phyloP scores from a whole-genome alignment of 2,888 invertebrate genomes.

The Pachliopta kotzebuea region DNA sequence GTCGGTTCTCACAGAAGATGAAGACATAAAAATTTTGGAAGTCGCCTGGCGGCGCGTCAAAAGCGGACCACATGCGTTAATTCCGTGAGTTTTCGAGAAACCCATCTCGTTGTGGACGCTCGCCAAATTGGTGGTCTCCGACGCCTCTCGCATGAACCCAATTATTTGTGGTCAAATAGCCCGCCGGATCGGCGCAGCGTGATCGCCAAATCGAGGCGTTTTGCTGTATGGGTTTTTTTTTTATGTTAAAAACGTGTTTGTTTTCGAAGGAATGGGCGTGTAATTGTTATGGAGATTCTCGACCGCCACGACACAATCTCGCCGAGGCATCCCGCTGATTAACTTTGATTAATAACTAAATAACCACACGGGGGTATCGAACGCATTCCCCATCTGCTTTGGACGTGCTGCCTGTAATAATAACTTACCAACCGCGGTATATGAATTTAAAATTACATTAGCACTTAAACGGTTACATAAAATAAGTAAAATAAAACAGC shows the following conservation, averaged over 20 bases:
- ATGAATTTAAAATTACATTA: background rate
- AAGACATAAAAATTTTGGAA: slow-evolving; percentile 77
- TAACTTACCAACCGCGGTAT: background rate
- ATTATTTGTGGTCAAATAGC: slow-evolving; percentile 64
- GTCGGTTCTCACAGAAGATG: slow-evolving; percentile 70
- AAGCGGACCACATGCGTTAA: slow-evolving; percentile 73
- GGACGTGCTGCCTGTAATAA: slow-evolving; percentile 9
- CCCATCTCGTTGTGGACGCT: slow-evolving; percentile 52
- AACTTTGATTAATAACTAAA: slow-evolving; percentile 51
- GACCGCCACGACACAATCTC: slow-evolving; percentile 50
- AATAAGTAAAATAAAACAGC: background rate
- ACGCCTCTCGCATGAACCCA: slow-evolving; percentile 72
- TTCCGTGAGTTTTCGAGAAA: slow-evolving; percentile 58
- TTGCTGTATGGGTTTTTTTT: slow-evolving; percentile 44
- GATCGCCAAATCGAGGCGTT: slow-evolving; percentile 69
- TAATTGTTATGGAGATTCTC: slow-evolving; percentile 71
- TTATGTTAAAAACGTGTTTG: slow-evolving; percentile 67
- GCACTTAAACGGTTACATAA: background rate
- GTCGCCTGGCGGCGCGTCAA: slow-evolving; percentile 65
- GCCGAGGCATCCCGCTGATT: slow-evolving; percentile 53
- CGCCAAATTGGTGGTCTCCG: slow-evolving; percentile 74
- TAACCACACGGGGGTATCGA: slow-evolving; percentile 36
- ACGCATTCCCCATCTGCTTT: slow-evolving; percentile 4
- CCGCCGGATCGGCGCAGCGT: slow-evolving; percentile 62
- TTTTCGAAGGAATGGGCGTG: slow-evolving; percentile 68